phyloP scores from a whole-genome alignment of 2,888 invertebrate genomes.

The Drosophila imparisetae region DNA sequence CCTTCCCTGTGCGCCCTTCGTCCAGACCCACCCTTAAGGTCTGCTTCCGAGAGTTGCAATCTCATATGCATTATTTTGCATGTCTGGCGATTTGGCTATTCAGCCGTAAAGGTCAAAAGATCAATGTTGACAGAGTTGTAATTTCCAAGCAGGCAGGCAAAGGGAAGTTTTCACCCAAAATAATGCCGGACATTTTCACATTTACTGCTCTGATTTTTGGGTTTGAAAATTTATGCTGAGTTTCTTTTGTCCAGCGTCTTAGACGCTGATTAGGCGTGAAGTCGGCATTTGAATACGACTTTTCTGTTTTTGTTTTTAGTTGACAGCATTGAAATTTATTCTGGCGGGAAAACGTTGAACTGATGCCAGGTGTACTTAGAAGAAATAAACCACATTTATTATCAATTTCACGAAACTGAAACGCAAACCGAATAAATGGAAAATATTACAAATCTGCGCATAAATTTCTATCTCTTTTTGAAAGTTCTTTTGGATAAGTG shows the following conservation, averaged over 20 bases:
- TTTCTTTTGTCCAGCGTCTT: slow-evolving; percentile 60
- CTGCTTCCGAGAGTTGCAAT: slow-evolving; percentile 43
- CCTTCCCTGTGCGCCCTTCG: slow-evolving; percentile 55
- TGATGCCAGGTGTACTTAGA: slow-evolving; percentile 24
- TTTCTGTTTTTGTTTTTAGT: slow-evolving; percentile 31
- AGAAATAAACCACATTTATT: neutral
- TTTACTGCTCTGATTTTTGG: slow-evolving; percentile 68
- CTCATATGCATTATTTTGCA: slow-evolving; percentile 80
- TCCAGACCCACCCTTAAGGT: slow-evolving; percentile 64
- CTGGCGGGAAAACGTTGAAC: slow-evolving; percentile 62
- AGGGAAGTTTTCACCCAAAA: slow-evolving; percentile 43
- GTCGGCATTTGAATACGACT: slow-evolving; percentile 71
- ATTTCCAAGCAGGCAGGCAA: slow-evolving; percentile 19
- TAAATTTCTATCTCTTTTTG: neutral
- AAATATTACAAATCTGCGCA: neutral
- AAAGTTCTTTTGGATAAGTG: neutral
- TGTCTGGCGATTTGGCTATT: slow-evolving; percentile 75
- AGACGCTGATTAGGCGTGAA: slow-evolving; percentile 76
- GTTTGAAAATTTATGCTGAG: slow-evolving; percentile 58
- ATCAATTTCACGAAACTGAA: neutral
- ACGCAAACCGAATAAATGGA: neutral
- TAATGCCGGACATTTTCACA: slow-evolving; percentile 41
- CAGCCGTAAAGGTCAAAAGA: slow-evolving; percentile 82
- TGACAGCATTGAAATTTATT: slow-evolving; percentile 36
- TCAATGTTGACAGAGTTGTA: slow-evolving; percentile 73